Conservation (phyloP, 2,888 invertebrate species). For the Pachycephus smyrnensis region DNA sequence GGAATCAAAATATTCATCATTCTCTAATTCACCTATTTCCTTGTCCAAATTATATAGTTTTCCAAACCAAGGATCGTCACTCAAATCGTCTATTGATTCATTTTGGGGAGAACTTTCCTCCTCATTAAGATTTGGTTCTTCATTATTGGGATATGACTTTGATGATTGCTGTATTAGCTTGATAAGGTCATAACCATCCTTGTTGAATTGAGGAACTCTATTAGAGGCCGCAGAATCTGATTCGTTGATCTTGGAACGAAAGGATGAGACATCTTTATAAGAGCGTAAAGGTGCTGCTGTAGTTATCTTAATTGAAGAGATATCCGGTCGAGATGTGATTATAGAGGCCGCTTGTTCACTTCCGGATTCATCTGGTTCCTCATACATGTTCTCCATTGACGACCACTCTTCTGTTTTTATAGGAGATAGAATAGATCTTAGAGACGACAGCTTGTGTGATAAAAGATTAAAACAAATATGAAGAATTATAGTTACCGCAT, state of each 20-base stretch:
- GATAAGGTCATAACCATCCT: background rate
- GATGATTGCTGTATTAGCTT: background rate
- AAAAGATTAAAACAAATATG: background rate
- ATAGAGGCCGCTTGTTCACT: background rate
- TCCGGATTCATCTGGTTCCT: background rate
- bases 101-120: slow-evolving; percentile 8
- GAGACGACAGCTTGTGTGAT: background rate
- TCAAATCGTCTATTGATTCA: background rate
- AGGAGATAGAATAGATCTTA: background rate
- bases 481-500: slow-evolving; percentile 14
- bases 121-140: slow-evolving; percentile 10
- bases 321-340: slow-evolving; percentile 15
- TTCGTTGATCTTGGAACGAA: slow-evolving; percentile 12
- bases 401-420: background rate
- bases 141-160: background rate
- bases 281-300: slow-evolving; percentile 8
- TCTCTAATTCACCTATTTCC: slow-evolving; percentile 2
- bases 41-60: slow-evolving; percentile 8
- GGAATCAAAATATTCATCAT: background rate
- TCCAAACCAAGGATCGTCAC: slow-evolving; percentile 13
- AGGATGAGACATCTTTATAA: slow-evolving; percentile 10
- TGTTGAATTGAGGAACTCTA: background rate
- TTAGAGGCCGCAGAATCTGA: slow-evolving; percentile 1
- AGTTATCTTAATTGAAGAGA: slow-evolving; percentile 19
- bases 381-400: background rate